phyloP scores from a whole-genome alignment of 2,113 vertebrate genomes.

The Pristiophorus japonicus region DNA sequence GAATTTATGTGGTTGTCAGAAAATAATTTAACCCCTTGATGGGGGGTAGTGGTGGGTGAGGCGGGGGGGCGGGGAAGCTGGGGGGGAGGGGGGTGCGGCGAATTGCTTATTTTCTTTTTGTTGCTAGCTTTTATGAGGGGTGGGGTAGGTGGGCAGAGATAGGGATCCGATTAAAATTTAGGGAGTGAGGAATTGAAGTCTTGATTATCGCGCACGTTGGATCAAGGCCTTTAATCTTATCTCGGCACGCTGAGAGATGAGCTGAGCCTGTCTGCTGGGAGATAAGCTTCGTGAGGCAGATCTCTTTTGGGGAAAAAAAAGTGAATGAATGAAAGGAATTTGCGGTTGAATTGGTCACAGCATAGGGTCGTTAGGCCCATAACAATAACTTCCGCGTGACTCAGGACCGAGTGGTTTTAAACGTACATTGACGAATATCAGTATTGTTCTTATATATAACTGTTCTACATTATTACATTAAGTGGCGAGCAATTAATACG shows the following conservation, averaged over 20 bases:
- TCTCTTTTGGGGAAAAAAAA: neutral
- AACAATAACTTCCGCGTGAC: too few relatives aligned
- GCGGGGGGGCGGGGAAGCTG: too few relatives aligned
- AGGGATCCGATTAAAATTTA: slow-evolving; percentile 97
- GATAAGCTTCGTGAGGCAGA: slow-evolving; percentile 49
- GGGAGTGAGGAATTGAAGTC: slow-evolving; percentile 98
- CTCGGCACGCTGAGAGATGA: slow-evolving; percentile 65
- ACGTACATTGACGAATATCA: neutral
- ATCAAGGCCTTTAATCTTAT: slow-evolving; percentile 92
- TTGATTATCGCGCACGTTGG: slow-evolving; percentile 86
- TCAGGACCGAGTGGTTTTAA: neutral
- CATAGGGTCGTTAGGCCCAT: neutral
- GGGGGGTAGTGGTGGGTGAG: too few relatives aligned
- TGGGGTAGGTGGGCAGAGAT: slow-evolving; percentile 68
- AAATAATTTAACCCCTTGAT: slow-evolving; percentile 88
- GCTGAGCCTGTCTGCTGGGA: slow-evolving; percentile 51
- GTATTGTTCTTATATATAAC: neutral
- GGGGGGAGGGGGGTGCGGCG: too few relatives aligned
- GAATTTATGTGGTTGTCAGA: slow-evolving; percentile 47
- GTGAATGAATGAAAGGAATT: neutral
- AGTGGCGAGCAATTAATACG: neutral
- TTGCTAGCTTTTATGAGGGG: slow-evolving; percentile 73
- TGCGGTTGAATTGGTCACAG: neutral
- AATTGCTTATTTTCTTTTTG: slow-evolving; percentile 80
- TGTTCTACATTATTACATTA: neutral